Evolutionary conservation across 2,797 vertebrate species (phyloP).

Genomic region (Taeniopygia guttata): DNA sequence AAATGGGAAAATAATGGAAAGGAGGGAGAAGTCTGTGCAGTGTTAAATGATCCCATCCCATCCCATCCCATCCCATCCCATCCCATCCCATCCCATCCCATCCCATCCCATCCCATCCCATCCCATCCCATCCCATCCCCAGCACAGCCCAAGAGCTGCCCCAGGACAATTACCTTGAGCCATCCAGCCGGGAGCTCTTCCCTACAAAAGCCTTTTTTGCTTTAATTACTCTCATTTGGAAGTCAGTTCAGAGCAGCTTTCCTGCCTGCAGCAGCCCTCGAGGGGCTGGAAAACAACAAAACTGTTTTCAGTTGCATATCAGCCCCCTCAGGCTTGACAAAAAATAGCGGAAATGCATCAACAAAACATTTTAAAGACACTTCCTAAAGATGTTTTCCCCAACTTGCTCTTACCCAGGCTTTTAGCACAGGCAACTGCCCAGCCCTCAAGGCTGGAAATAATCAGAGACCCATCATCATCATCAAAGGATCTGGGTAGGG

Average conservation of each 20-base stretch:
- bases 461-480: background rate
- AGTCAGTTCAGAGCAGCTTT: background rate
- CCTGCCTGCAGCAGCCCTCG: background rate
- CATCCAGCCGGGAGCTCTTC: background rate
- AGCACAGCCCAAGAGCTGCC: background rate
- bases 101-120: background rate
- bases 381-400: background rate
- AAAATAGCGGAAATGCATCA: background rate
- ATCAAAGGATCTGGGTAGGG: background rate
- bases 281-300: background rate
- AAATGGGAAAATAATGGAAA: background rate
- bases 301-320: background rate
- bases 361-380: background rate
- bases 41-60: background rate
- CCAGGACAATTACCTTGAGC: background rate
- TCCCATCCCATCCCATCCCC: background rate
- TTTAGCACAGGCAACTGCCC: background rate
- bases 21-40: background rate
- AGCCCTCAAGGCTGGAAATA: background rate
- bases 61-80: background rate
- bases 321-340: background rate
- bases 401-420: background rate
- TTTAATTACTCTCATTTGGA: constrained; percentile 22
- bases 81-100: background rate
- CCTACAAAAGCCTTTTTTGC: background rate